Evolutionary conservation across 2,888 invertebrate species (phyloP), one percentile per base, ranked within the genome.

Genomic region (Operophtera brumata): DNA sequence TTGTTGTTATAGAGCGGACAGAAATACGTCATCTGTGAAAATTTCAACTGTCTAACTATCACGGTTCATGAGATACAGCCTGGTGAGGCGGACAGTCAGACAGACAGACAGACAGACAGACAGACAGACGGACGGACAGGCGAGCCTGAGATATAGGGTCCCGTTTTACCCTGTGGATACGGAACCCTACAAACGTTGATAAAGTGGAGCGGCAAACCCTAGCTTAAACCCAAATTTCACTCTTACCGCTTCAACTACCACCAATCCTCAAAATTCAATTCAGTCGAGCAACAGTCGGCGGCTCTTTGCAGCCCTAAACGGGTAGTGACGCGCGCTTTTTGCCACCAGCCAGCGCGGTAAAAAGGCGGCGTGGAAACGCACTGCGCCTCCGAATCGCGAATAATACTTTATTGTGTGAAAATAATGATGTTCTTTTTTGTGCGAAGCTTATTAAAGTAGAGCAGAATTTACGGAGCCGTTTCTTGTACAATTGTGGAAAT

Each of bases 261-360:
- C 73, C 72, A 36, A 56, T 72, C 64, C 65, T 51, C 47, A 45
- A 61, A 69, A 71, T 70, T 72, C 64, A 69, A 70, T 67, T 75
- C 70, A 69, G 70, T 71, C 61, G 72, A 70, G 71, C 69, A 62
- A 59, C 61, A 64, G 75, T 72, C 84, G 84, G 80, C 74, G 56
- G 56, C 62, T 83, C 81, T 86, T 56, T 85, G 82, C 56, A 64
- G 64, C 69, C 67, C 70, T 73, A 75, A 75, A 81, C 78, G 81
- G 80, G 80, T 81, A 72, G 78, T 78, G 81, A 81, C 80, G 77
- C 76, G 70, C 62, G 69, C 73, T 84, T 83, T 84, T 84, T 83
- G 77, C 66, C 71, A 70, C 65, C 59, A 70, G 75, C 65, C 59
- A 70, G 75, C 67, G 81, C 75, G 72, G 75, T 71, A 81, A 85